Evolutionary conservation across 2,113 vertebrate species (phyloP), one percentile per base, ranked within the genome.

Genomic region (Mesembrinibis cayennensis): DNA sequence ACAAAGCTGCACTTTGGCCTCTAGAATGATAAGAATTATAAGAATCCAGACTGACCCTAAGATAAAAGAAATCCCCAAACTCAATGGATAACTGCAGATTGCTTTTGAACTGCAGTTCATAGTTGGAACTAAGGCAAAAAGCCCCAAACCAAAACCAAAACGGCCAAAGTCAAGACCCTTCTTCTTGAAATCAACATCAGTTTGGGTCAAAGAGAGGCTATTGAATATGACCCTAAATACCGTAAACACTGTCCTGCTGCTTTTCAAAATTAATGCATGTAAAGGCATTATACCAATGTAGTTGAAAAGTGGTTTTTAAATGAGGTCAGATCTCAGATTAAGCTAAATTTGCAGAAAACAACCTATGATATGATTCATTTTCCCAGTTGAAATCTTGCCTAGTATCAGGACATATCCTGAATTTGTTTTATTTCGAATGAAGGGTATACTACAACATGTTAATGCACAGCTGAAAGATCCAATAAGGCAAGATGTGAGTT

Each of bases 371-470:
- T 26, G 21, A 59, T 45, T 76, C 0, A 69, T 87, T 80, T 87
- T 55, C 50, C 18, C 55, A 52, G 22, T 21, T 50, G 38, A 87
- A 84, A 84, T 7, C 16, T 52, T 71, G 21, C 38, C 14, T 59
- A 14, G 7, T 71, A 42, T 78, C 38, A 59, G 23, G 44, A 29
- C 16, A 30, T 18, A 16, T n/a, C 19, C 63, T 66, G 34, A 59
- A 83, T 67, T 71, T 78, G 17, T 45, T 55, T 44, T 47, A 52
- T 90, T 93, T 82, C 3, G 22, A 62, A 30, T 50, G 11, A 65
- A 3, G 36, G 7, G 20, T n/a, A 30, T 20, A 30, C 4, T 14
- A 20, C 34, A 29, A 13, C 53, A 34, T 58, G 38, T 0, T 2
- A 55, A 65, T 22, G 2, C 29, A 50, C 21, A 73, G 9, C 42